Evolutionary conservation across 1,140 invertebrate species (phyloP), one percentile per base, ranked within the genome.

Genomic region (Drosophila hydei): DNA sequence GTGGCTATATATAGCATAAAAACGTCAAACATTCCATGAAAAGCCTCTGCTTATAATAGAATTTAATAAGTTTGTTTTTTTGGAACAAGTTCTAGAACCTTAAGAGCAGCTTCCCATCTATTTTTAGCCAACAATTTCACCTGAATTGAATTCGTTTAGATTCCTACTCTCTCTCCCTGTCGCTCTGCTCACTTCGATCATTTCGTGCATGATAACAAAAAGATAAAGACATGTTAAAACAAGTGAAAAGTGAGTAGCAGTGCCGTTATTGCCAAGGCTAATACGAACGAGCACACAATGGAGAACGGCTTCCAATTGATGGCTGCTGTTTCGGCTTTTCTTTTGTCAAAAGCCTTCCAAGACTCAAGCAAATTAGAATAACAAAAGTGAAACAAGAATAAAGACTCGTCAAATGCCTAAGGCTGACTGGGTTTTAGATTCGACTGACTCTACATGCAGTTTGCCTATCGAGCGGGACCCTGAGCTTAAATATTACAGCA

Each of bases 171-270:
- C 7, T 2, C 30, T 33, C 30, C 12, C 25, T 27, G 25, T 2
- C 30, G 11, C 30, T 33, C 25, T 27, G 25, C 25, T 27, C 30
- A 23, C n/a, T 63, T 70, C 33, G 43, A 27, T 50, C 40, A 23
- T 59, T 23, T 36, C 27, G 8, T 4, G 21, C 30, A 21, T 40
- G 54, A 67, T 59, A 42, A 23, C 54, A 59, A 30, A 59, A 30
- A 67, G 63, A 67, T 67, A 67, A 56, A 33, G 30, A 33, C 45
- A 47, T 18, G 48, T 30, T 33, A 11, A 50, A 47, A 36, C 50
- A 64, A 38, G 18, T 54, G 16, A n/a, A 48, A 54, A 65, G 43
- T 47, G 23, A 65, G 27, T 27, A 19, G 38, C 25, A 48, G 16
- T 21, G 16, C 36, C 4, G 36, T 14, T 18, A 42, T 16, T 42